Evolutionary conservation across 2,113 vertebrate genomes (phyloP), one percentile per base, ranked within the genome.

Genomic region (Takifugu flavidus): DNA sequence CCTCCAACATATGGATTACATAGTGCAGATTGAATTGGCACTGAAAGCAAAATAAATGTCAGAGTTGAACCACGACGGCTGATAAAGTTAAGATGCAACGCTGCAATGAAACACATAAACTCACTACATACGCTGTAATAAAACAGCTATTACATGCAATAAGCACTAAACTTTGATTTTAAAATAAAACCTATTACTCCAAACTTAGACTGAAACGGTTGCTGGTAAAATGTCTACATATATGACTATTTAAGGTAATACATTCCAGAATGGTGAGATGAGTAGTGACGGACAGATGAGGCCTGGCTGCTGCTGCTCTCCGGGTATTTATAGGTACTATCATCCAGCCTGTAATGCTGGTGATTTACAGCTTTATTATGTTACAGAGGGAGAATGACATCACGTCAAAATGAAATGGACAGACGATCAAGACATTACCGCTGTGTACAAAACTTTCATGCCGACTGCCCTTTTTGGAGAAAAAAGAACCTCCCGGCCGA

Each of bases 181-280:
- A 47, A 47, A 49, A 56, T 14, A 46, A 25, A 39, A 64, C 52
- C 13, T 46, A n/a, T 4, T 25, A 49, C 13, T 53, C 4, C 34
- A 25, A n/a, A 66, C 44, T 45, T 67, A 51, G 43, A 75, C 63
- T 56, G 58, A 78, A 65, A 57, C 10, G 45, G 46, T 63, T 42
- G 49, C 42, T 55, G 62, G 26, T 53, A 31, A 66, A 74, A 70
- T 25, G 11, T 84, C 46, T 66, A 77, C 66, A 58, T 73, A 63
- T 77, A 71, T 88, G 70, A 65, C 78, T 83, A 82, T 89, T 83
- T 87, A 87, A 82, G 84, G 86, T 81, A 74, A 85, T 86, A 67
- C 83, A 89, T 89, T 86, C 83, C 77, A 75, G 62, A 83, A 78
- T 65, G 81, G 59, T 87, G 84, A 89, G 84, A 87, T 82, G 82